Evolutionary conservation across 2,113 vertebrate genomes (phyloP), one percentile per base, ranked within the genome.

Genomic region (Gobius niger): DNA sequence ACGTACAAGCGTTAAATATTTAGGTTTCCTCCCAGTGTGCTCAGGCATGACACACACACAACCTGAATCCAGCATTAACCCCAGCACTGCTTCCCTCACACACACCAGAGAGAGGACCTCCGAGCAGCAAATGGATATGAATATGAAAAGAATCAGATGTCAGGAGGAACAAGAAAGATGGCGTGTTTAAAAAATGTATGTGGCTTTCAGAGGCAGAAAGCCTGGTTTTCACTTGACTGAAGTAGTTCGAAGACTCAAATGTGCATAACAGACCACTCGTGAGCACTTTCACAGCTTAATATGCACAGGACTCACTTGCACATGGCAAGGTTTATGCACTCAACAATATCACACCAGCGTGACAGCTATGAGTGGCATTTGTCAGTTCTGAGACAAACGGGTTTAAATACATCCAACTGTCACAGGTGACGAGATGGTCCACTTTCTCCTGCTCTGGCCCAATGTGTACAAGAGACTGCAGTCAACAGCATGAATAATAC

Each of bases 401-500:
- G 18, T 68, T 34, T 51, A 51, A 67, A 72, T 1, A 56, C 13
- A 62, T 2, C 19, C 44, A 40, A 44, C 34, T n/a, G 1, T 9
- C 52, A 59, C 63, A 78, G 52, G 11, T 76, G 70, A 77, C 69
- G 50, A 67, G 57, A 81, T 70, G 40, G 40, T 74, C 74, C 77
- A 85, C 87, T 85, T 83, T 82, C 75, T 81, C 78, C 74, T 71
- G 56, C 70, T 68, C 68, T 50, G 52, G 50, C 63, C 80, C 69
- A 70, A 77, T 72, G 85, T 87, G 87, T 84, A 85, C 81, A 82
- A 87, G 67, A 79, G 80, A 72, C 85, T 87, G 68, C 73, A 77
- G 84, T 89, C 89, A 88, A 90, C 88, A 85, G 70, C 77, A 90
- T 92, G 88, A 93, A 91, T 91, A 90, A 91, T 91, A 85, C 82